Evolutionary conservation across 2,888 invertebrate genomes (phyloP).

Genomic region (Chymomyza procnemis): DNA sequence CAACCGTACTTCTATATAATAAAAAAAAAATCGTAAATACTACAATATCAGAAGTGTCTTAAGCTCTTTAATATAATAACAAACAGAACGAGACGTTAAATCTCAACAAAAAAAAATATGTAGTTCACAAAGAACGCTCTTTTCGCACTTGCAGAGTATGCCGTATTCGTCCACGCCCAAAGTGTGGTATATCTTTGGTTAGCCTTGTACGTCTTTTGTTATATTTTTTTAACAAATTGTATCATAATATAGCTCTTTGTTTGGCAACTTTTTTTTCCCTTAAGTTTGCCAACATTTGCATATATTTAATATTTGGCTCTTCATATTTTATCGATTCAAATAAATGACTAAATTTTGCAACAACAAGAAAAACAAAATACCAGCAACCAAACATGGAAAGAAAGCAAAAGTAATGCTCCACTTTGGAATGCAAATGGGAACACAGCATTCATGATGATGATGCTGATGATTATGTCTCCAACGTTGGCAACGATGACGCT

Average conservation of each 20-base stretch:
- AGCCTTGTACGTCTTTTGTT: not conserved
- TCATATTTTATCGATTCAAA: conserved; percentile 43
- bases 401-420: conserved; percentile 40
- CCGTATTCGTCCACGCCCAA: not conserved
- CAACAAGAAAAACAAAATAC: conserved; percentile 3
- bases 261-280: conserved; percentile 8
- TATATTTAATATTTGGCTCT: conserved; percentile 8
- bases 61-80: no score
- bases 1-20: no score
- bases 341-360: conserved; percentile 45
- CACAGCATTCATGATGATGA: conserved; percentile 14
- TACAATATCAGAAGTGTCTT: no score
- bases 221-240: not conserved
- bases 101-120: no score
- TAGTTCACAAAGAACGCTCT: no score
- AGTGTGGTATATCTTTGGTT: not conserved
- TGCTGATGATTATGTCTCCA: not conserved
- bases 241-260: conserved; percentile 19
- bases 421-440: conserved; percentile 57
- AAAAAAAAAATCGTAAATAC: no score
- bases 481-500: not conserved
- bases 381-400: conserved; percentile 39
- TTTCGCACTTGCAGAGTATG: no score
- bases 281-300: conserved; percentile 4
- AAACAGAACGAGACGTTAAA: no score